Base-by-base conservation (phyloP, 2,797 vertebrate species). In the Rhodeus uyekii region DNA sequence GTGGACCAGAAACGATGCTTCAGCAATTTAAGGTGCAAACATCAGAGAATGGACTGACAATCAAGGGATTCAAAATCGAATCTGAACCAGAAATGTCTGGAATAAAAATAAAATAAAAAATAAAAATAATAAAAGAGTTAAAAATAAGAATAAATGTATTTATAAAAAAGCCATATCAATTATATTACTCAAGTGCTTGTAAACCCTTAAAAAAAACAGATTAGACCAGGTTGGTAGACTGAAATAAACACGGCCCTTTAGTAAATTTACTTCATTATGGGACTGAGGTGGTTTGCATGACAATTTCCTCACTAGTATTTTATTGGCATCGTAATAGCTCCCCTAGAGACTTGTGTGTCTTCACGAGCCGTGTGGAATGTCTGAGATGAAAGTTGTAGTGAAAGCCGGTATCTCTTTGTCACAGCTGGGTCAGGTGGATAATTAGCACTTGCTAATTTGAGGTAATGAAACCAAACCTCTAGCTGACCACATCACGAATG, bases 401-500 rank as follows among this genome's bases (percentile, higher is more conserved):
- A 36, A 8, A 18, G 29, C n/a, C 0, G 2, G 24, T 64, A 44
- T 65, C 60, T 72, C 55, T 48, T 71, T 81, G 44, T 53, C 79
- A 63, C 79, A 73, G 79, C 69, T 73, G 79, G 79, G 84, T 87
- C 87, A 87, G 83, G 83, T 87, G 87, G 68, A 55, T 84, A 76
- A 86, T 87, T 86, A 84, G 73, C 74, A 58, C 80, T 68, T 67
- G 80, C 64, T 84, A 83, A 86, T 84, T 44, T 74, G 67, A 74
- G 55, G 76, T 78, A 83, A 87, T 81, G 44, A 95, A 93, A 92
- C 91, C 90, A 91, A 95, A 93, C 91, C 95, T 96, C 94, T 91
- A 93, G 95, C 94, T 95, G 91, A 92, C 88, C 86, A 84, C 90
- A 90, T 96, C 96, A 96, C 94, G 92, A 93, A 92, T 92, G 87